These are phyloP conservation scores for Gymnarchus niloticus DNA, from an alignment of 2,113 vertebrate species.

Conservation along the genomic window DNA sequence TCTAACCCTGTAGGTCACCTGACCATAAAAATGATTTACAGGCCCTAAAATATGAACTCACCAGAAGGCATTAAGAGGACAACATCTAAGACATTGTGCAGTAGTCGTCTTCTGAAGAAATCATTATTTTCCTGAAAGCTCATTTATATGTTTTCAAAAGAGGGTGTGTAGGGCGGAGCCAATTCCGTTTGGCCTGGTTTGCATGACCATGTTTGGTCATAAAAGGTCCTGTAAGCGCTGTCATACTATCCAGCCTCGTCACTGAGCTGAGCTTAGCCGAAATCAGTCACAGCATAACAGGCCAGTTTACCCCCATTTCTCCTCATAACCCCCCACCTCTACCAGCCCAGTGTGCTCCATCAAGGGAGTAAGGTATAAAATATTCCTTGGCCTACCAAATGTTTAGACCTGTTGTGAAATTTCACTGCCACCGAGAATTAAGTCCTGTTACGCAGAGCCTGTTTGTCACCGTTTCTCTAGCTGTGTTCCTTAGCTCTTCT, in stretches of 20 bases:
- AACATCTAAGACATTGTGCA: not conserved
- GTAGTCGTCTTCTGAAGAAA: not conserved
- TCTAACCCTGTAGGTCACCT: not conserved
- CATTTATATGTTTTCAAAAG: not conserved
- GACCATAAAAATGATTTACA: not conserved
- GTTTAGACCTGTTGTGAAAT: not conserved
- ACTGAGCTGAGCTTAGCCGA: conserved; percentile 45
- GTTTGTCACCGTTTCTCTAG: not conserved
- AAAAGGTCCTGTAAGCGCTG: conserved; percentile 45
- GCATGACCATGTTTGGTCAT: conserved; percentile 74
- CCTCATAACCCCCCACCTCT: conserved; percentile 21
- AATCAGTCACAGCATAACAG: conserved; percentile 50
- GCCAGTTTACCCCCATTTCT: conserved; percentile 29
- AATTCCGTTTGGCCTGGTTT: conserved; percentile 47
- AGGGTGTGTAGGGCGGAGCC: conserved; percentile 26
- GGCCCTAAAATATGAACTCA: not conserved
- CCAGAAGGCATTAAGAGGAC: not conserved
- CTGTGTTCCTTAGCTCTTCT: not conserved
- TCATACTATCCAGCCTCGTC: conserved; percentile 55
- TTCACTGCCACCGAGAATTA: too few relatives aligned
- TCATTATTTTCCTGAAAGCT: not conserved
- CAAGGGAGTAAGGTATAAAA: not conserved
- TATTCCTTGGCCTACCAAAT: not conserved
- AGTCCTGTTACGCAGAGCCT: not conserved
- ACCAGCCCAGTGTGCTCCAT: not conserved